A percentile compares a stretch with the other conserved stretches of the same genome.
phyloP scores from a whole-genome alignment of 2,888 invertebrate species.

The Beris morrisii region DNA sequence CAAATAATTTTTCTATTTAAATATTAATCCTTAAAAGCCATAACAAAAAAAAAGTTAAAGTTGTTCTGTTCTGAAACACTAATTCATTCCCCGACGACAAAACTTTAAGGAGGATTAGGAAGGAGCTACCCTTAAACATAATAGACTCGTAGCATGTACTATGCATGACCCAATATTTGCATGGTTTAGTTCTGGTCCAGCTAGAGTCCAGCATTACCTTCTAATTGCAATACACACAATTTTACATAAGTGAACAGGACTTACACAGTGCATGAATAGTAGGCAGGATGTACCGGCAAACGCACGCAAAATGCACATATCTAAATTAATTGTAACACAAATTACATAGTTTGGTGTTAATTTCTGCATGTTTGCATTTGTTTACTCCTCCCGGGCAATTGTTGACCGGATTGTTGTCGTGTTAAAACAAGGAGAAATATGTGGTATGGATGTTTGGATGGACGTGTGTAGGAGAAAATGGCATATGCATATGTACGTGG shows the following conservation, averaged over 20 bases:
- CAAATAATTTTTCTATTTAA: too few relatives aligned
- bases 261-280: too few relatives aligned
- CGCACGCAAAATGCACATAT: conserved; percentile 12
- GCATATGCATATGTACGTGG: too few relatives aligned
- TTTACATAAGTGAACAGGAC: conserved; percentile 21
- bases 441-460: too few relatives aligned
- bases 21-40: too few relatives aligned
- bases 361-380: conserved; percentile 36
- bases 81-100: conserved; percentile 1
- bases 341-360: conserved; percentile 37
- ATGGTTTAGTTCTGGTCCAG: conserved; percentile 20
- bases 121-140: conserved; percentile 7
- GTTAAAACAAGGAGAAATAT: conserved; percentile 34
- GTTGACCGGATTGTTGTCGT: conserved; percentile 32
- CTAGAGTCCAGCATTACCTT: conserved; percentile 12
- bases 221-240: conserved; percentile 30
- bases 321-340: conserved; percentile 38
- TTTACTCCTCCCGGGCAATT: conserved; percentile 33
- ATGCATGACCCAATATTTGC: conserved; percentile 20
- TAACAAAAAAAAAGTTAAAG: too few relatives aligned
- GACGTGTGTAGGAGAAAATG: too few relatives aligned
- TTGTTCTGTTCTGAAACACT: background rate
- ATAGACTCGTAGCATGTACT: background rate
- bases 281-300: background rate
- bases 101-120: conserved; percentile 16